phyloP scores from a whole-genome alignment of 2,113 vertebrate species.

The Chaetorhynchus papuensis region DNA sequence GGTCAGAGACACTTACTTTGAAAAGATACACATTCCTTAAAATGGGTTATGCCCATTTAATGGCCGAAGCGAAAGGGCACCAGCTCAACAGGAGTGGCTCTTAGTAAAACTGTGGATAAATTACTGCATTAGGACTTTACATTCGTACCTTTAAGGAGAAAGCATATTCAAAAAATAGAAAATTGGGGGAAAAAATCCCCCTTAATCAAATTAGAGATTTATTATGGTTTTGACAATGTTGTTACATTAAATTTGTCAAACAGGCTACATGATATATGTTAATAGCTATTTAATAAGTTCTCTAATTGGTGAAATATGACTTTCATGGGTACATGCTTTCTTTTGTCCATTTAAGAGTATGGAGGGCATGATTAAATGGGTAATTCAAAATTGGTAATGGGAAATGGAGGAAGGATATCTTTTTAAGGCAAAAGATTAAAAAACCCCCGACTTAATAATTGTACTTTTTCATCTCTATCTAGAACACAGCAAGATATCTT shows the following conservation, averaged over 20 bases:
- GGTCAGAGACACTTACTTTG: slow-evolving; percentile 65
- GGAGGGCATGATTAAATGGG: neutral
- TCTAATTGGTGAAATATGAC: neutral
- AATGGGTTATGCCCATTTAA: slow-evolving; percentile 47
- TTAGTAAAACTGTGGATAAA: slow-evolving; percentile 60
- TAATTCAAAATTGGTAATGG: neutral
- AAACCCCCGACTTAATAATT: neutral
- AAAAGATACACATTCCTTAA: slow-evolving; percentile 69
- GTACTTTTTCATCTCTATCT: neutral
- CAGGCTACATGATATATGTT: neutral
- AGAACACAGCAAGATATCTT: neutral
- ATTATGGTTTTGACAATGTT: neutral
- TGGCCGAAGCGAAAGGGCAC: slow-evolving; percentile 37
- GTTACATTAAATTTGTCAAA: neutral
- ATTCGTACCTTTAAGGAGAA: neutral
- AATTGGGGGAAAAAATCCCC: neutral
- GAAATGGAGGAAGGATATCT: neutral
- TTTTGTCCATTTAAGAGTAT: neutral
- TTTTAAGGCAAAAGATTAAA: neutral
- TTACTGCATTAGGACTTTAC: slow-evolving; percentile 34
- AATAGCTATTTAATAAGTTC: neutral
- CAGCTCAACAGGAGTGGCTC: neutral
- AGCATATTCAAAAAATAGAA: neutral
- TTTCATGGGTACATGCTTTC: neutral
- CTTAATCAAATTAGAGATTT: neutral